Evolutionary conservation across 2,888 invertebrate genomes (phyloP), one percentile per base, ranked within the genome.

Genomic region (Xylocampa areola): DNA sequence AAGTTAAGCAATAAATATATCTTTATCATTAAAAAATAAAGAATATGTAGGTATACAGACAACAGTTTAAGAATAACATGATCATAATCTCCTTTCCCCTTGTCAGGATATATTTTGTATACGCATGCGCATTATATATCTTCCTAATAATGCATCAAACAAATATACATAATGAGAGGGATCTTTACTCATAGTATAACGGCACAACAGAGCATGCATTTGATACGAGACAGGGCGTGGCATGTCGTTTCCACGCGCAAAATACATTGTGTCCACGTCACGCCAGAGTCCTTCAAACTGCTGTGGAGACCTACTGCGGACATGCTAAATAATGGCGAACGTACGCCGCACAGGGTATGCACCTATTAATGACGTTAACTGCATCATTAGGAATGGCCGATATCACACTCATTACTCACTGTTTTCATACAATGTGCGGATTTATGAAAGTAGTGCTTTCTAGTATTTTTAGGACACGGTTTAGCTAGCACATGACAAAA

Each of bases 151-250:
- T 41, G 7, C 19, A 39, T 30, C 10, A 19, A n/a, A 32, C 25
- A 6, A 5, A 17, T 41, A 33, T 8, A 3, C 5, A 16, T 45
- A 27, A 58, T 61, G 58, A 49, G 36, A 39, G n/a, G 29, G 33
- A 32, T 52, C 41, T 59, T 44, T 49, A 43, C 30, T 41, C 43
- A 37, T 43, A 66, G 35, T 25, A 19, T 43, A 49, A 37, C 30
- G 30, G 45, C 43, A 60, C 23, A 40, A 54, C 35, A 52, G 39
- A 44, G 17, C 40, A 50, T 72, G 67, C 69, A 76, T 76, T 64
- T 64, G 51, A 63, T 57, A 55, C 48, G 58, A 57, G 47, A 41
- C 40, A 52, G 68, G 75, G 74, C 74, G 77, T 64, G 68, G 71
- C 61, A 19, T 50, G 74, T 75, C 77, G 49, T 49, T 52, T 58